These are phyloP conservation scores for Stegodyphus mimosarum DNA, from an alignment of 1,140 invertebrate genomes.

Conservation along the genomic window DNA sequence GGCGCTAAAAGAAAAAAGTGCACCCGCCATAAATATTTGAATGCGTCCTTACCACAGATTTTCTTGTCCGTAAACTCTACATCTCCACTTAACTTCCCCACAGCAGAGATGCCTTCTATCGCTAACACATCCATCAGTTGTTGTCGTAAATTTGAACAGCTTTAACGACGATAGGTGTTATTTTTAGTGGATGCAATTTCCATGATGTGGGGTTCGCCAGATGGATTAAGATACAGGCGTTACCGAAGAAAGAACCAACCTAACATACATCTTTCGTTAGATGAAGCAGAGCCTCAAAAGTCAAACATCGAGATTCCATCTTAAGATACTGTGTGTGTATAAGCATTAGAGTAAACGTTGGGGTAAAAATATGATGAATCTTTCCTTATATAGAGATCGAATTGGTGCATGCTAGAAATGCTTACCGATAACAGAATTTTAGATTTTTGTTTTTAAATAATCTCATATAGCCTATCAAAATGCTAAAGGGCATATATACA, in stretches of 20 bases:
- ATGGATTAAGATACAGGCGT: neutral
- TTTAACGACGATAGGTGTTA: constrained; percentile 27
- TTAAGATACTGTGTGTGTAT: no score
- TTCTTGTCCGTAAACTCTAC: neutral
- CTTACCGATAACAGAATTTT: no score
- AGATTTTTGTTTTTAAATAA: no score
- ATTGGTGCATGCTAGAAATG: no score
- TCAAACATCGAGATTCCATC: no score
- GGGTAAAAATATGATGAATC: no score
- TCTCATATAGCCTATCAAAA: no score
- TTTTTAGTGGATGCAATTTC: constrained; percentile 12
- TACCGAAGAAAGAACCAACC: neutral
- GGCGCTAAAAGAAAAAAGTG: constrained; percentile 32
- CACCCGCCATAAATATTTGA: constrained; percentile 31
- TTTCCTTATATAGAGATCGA: no score
- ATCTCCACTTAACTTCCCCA: neutral
- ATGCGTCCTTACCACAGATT: neutral
- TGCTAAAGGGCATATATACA: no score
- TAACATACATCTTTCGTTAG: no score
- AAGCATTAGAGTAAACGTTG: no score
- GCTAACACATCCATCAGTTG: neutral
- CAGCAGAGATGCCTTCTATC: neutral
- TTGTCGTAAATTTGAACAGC: constrained; percentile 22
- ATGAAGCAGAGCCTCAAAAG: no score
- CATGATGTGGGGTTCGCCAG: neutral